phyloP scores from a whole-genome alignment of 2,113 vertebrate genomes.

The Holacanthus passer region DNA sequence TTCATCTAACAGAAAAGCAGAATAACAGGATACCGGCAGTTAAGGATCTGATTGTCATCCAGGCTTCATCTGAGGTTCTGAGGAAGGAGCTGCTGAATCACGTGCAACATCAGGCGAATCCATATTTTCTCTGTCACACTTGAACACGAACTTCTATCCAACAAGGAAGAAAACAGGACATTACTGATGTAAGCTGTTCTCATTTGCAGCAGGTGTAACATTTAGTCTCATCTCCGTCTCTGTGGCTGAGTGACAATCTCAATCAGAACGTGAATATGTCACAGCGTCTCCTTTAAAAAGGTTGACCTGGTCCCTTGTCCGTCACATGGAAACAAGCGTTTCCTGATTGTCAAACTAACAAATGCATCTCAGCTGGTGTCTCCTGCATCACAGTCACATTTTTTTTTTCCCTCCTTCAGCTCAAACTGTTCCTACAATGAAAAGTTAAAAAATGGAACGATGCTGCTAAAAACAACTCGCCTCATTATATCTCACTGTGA shows the following conservation, averaged over 20 bases:
- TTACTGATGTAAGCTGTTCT: too few relatives aligned
- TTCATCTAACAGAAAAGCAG: constrained; percentile 31
- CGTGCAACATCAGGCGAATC: not conserved
- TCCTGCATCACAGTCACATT: not conserved
- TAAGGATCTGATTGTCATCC: not conserved
- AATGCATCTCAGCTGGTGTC: constrained; percentile 10
- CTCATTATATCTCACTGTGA: constrained; percentile 17
- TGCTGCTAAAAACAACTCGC: constrained; percentile 31
- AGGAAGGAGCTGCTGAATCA: constrained; percentile 1
- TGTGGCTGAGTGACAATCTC: constrained; percentile 28
- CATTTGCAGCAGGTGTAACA: not conserved
- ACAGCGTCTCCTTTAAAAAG: constrained; percentile 51
- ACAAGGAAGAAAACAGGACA: too few relatives aligned
- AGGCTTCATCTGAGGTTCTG: not conserved
- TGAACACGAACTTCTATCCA: not conserved
- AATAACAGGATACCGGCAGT: constrained; percentile 9
- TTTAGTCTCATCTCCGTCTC: constrained; percentile 13
- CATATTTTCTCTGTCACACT: not conserved
- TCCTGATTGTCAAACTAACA: constrained; percentile 53
- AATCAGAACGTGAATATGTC: constrained; percentile 60
- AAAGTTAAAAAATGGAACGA: constrained; percentile 20
- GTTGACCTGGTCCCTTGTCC: constrained; percentile 39
- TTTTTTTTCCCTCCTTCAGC: constrained; percentile 18
- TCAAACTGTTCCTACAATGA: constrained; percentile 30
- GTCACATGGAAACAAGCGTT: constrained; percentile 47